Base-by-base conservation (phyloP, 2,113 vertebrate genomes). In the Cochlearius cochlearius region DNA sequence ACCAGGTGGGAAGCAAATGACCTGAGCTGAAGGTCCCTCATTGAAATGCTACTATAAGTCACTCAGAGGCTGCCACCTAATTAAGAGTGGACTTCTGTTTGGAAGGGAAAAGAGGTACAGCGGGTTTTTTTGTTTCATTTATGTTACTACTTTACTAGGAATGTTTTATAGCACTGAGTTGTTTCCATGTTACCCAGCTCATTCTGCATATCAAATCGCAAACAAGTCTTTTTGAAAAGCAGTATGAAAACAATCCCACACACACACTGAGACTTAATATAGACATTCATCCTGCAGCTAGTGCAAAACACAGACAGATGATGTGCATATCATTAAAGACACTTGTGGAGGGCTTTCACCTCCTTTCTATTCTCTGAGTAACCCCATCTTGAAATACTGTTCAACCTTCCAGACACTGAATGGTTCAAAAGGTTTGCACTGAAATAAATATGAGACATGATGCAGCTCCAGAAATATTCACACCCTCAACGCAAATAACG, bases 21-120 rank as follows among this genome's bases (percentile, higher is more conserved):
- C 15, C 30, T 8, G 11, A 53, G 56, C 25, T 69, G 36, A 32
- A 69, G 62, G 34, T 49, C 45, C 39, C 15, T 22, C 7, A 7
- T 5, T 55, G 15, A 62, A 71, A 27, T 10, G 43, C 36, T 92
- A 21, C 32, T 66, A 1, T 21, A 55, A 67, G 18, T 43, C n/a
- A 34, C 47, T 41, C 43, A 38, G 34, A 73, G 34, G 21, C 36
- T 32, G 43, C 23, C 62, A 45, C 1, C 0, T 1, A 43, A 81
- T 10, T 15, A 20, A 30, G 22, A 73, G 15, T 0, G 0, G 34
- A 30, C 26, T 80, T 62, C 34, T 55, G 3, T 55, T 56, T 2
- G 1, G 36, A 59, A 60, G 5, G 7, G 21, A 36, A 26, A 38
- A 52, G 27, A 55, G 26, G 12, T 22, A 52, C 12, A 56, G 11